Conservation (phyloP, 2,888 invertebrate genomes). For the Phragmatobia fuliginosa region DNA sequence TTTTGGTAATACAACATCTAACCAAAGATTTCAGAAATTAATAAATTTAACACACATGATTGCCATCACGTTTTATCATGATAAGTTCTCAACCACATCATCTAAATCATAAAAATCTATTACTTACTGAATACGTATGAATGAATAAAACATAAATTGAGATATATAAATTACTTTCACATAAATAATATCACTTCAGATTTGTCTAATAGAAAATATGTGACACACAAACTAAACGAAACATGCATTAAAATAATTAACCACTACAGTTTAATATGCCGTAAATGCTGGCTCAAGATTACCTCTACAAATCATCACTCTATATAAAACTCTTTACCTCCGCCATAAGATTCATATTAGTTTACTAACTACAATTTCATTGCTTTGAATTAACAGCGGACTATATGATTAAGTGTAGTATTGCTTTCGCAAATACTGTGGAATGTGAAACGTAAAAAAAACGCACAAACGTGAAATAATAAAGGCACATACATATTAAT, state of each 20-base stretch:
- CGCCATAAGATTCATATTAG: constrained; percentile 13
- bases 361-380: constrained; percentile 17
- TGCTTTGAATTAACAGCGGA: constrained; percentile 29
- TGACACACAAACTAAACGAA: background rate
- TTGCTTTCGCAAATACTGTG: constrained; percentile 37
- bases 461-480: background rate
- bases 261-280: background rate
- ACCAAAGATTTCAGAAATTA: background rate
- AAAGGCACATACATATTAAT: background rate
- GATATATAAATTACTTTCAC: background rate
- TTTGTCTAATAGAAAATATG: background rate
- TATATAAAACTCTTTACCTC: constrained; percentile 8
- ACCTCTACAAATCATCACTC: background rate
- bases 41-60: background rate
- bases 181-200: background rate
- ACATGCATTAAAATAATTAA: constrained; percentile 1
- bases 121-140: background rate
- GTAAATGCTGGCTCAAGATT: constrained; percentile 4
- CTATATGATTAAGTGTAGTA: constrained; percentile 32
- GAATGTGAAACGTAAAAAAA: constrained; percentile 36
- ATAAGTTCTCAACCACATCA: background rate
- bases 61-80: background rate
- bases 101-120: background rate
- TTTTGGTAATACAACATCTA: no score
- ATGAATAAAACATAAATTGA: background rate